Base-by-base conservation (phyloP, 2,888 invertebrate genomes). In the Oscheius sp. region DNA sequence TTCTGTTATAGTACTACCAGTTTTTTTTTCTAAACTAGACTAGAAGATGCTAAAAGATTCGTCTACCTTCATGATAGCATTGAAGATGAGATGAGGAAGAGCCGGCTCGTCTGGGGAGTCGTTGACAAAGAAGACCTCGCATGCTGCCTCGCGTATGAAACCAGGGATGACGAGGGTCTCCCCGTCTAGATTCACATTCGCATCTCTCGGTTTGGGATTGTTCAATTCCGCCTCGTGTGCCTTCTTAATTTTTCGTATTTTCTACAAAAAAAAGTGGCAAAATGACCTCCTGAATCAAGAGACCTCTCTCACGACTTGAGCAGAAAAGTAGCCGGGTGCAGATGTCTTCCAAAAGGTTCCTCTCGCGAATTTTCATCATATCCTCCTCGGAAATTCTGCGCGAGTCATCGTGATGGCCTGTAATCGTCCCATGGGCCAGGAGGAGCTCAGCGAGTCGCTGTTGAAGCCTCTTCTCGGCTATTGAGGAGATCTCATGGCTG, bases 401-500 rank as follows among this genome's bases (percentile, higher is more conserved):
- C 42, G 70, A 72, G 35, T 79, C 76, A 37, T 79, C 80, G 35
- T 72, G 74, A 3, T 59, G 2, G 9, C 76, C 73, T 47, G 78
- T 77, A n/a, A 80, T 50, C 51, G 53, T 32, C 7, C 79, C 83
- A 53, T 80, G 75, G 58, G 77, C 77, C 13, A 72, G 57, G 55
- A 83, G 65, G 35, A 80, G 70, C 51, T 79, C 76, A 32, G 62
- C 62, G 37, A 79, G 65, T 72, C 77, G 65, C 35, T 74, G 37
- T 29, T 78, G 78, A 0, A 83, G 37, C 21, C 62, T 37, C 29
- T 60, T 66, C 32, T 74, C 78, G 58, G 78, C 79, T 32, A 80
- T 96, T 53, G 94, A 91, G 57, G 95, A 94, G 10, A 79, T 92
- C 90, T 95, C 94, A 92, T 95, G 89, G 2, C 95, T 94, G 87